phyloP scores from a whole-genome alignment of 2,888 invertebrate species.

The Stenichneumon culpator region DNA sequence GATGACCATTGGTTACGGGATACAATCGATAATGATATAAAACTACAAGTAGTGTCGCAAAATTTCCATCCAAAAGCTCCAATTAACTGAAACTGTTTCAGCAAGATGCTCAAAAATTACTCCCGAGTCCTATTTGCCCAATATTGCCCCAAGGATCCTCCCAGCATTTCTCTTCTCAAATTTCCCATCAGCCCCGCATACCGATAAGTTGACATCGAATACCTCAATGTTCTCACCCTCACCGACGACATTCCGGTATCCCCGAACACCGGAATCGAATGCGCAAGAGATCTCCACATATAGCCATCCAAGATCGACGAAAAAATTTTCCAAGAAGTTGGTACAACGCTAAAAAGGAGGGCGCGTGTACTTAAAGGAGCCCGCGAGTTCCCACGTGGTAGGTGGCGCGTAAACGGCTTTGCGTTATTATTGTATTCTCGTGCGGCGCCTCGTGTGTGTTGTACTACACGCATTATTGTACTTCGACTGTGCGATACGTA shows the following conservation, averaged over 20 bases:
- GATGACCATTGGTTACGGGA: too few relatives aligned
- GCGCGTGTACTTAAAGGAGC: constrained; percentile 64
- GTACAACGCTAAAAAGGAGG: not conserved
- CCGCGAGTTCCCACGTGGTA: constrained; percentile 70
- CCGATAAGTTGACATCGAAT: not conserved
- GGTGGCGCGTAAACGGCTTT: constrained; percentile 69
- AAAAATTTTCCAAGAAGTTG: constrained; percentile 47
- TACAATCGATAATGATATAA: too few relatives aligned
- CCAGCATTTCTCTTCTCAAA: not conserved
- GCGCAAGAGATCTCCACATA: constrained; percentile 46
- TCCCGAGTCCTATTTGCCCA: not conserved
- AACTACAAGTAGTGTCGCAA: not conserved
- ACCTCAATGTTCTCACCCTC: constrained; percentile 54
- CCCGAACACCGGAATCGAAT: constrained; percentile 58
- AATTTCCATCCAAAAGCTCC: not conserved
- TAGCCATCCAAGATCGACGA: constrained; percentile 17
- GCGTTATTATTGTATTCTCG: constrained; percentile 67
- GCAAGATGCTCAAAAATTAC: not conserved
- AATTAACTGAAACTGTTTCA: not conserved
- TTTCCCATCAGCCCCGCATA: not conserved
- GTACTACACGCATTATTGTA: constrained; percentile 48
- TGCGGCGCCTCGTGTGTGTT: constrained; percentile 63
- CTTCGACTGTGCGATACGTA: not conserved
- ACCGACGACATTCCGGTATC: not conserved
- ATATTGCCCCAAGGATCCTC: not conserved